Percentiles rank a stretch among this genome's conserved stretches.
phyloP scores from a whole-genome alignment of 1,140 invertebrate genomes.

The Sycophila sp. region DNA sequence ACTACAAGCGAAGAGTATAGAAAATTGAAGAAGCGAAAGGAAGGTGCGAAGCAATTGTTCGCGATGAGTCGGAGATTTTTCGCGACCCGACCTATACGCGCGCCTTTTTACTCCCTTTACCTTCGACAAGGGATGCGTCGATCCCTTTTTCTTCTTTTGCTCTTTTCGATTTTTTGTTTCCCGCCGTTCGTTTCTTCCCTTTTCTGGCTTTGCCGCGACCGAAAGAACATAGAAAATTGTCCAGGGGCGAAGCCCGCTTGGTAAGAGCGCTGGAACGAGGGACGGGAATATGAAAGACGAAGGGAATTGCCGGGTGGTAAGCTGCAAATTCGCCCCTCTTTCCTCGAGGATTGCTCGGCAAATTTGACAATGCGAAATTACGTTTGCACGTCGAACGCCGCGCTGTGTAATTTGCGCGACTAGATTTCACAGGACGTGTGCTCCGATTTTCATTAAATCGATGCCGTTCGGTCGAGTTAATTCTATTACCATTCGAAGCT shows the following conservation, averaged over 20 bases:
- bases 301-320: background rate
- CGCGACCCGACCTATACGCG: too few species aligned
- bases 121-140: too few species aligned
- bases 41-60: constrained; percentile 7
- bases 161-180: background rate
- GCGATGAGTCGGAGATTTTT: constrained; percentile 14
- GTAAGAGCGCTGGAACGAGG: background rate
- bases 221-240: background rate
- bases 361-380: background rate
- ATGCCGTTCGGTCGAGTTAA: too few species aligned
- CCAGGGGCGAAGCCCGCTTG: too few species aligned
- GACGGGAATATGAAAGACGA: background rate
- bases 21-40: constrained; percentile 13
- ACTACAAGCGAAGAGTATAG: background rate
- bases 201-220: background rate
- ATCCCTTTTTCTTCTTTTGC: background rate
- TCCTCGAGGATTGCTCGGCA: background rate
- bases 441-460: too few species aligned
- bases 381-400: too few species aligned
- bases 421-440: too few species aligned
- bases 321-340: background rate
- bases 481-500: too few species aligned
- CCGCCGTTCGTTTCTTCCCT: background rate
- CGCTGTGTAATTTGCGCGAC: too few species aligned
- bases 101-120: constrained; percentile 1